These are phyloP conservation scores for Cataglyphis albicans DNA, from an alignment of 2,888 invertebrate species.

Conservation along the genomic window DNA sequence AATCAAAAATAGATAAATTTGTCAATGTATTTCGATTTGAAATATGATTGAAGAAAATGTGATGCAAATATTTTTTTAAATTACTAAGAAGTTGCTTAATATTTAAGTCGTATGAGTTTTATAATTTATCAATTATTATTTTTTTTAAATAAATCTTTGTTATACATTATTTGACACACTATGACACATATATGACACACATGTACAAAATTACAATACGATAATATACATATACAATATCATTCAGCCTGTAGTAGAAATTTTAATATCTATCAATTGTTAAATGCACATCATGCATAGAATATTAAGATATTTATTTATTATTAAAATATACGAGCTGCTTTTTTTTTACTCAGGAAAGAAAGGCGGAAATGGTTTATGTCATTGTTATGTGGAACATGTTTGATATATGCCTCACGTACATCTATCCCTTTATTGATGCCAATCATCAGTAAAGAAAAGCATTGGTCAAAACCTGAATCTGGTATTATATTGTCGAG, in stretches of 20 bases:
- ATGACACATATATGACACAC: neutral
- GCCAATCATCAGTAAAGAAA: constrained; percentile 89
- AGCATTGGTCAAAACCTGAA: constrained; percentile 90
- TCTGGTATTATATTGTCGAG: constrained; percentile 90
- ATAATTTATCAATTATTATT: neutral
- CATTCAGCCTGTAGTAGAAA: neutral
- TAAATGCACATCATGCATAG: neutral
- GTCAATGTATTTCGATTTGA: neutral
- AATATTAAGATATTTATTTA: neutral
- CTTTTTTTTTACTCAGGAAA: constrained; percentile 80
- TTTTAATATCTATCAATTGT: neutral
- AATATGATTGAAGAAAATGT: neutral
- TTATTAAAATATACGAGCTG: neutral
- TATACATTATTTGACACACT: neutral
- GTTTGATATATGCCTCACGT: constrained; percentile 89
- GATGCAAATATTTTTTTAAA: neutral
- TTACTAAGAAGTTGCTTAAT: neutral
- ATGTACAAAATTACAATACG: neutral
- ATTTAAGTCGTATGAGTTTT: neutral
- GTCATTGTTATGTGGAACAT: constrained; percentile 89
- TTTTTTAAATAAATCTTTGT: neutral
- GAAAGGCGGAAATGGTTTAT: constrained; percentile 88
- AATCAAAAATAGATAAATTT: neutral
- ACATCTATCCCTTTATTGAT: constrained; percentile 90
- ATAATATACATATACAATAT: too few species aligned